Conservation (phyloP, 35 echinoderm and acorn worm genomes). For the Apostichopus japonicus region DNA sequence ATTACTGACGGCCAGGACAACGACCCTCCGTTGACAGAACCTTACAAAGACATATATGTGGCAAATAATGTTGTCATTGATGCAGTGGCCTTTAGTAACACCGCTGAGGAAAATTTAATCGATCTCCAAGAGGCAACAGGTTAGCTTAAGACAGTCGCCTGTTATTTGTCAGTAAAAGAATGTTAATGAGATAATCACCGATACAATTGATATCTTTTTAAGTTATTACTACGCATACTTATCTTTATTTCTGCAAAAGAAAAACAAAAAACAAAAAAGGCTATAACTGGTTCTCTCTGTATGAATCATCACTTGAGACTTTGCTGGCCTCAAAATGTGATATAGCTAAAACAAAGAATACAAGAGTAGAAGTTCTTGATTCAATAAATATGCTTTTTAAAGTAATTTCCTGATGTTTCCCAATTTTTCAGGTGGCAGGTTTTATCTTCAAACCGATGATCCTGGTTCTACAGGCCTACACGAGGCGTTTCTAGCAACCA, state of each 20-base stretch:
- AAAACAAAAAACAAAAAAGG: too few species aligned
- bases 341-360: not conserved
- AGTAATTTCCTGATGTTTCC: too few species aligned
- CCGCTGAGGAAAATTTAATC: conserved; percentile 38
- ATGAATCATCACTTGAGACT: not conserved
- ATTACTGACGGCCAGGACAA: conserved; percentile 38
- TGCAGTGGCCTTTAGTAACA: conserved; percentile 1
- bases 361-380: too few species aligned
- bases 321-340: not conserved
- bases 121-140: conserved; percentile 11
- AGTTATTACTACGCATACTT: too few species aligned
- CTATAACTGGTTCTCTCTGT: too few species aligned
- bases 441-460: conserved; percentile 47
- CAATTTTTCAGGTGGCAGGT: conserved; percentile 15
- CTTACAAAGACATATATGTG: not conserved
- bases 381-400: too few species aligned
- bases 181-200: too few species aligned
- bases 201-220: too few species aligned
- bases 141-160: not conserved
- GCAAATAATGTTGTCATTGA: conserved; percentile 26
- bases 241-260: too few species aligned
- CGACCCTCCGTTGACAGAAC: not conserved
- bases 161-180: too few species aligned
- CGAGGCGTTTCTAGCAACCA: conserved; percentile 26
- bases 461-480: conserved; percentile 33